Evolutionary conservation across 92 coral and sea anemone genomes (phyloP).

Genomic region (Palythoa heliodiscus): DNA sequence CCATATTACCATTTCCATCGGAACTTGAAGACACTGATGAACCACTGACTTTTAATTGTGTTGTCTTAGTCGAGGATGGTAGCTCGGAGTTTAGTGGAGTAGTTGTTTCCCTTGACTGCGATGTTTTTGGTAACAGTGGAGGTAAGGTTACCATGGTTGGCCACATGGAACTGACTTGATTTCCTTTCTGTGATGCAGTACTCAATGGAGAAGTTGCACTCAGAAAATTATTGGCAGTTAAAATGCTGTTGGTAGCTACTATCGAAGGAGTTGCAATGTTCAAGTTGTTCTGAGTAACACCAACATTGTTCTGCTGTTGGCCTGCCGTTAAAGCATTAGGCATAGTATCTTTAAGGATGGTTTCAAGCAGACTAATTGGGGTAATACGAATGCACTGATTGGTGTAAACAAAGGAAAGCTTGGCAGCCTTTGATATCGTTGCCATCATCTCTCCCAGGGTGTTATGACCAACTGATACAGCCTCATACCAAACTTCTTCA

Average conservation of each 20-base stretch:
- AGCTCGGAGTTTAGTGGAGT: slow-evolving; percentile 17
- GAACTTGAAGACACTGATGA: background rate
- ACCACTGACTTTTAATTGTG: background rate
- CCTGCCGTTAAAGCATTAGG: slow-evolving; percentile 18
- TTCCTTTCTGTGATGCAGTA: slow-evolving; percentile 14
- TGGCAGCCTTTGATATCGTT: slow-evolving; percentile 77
- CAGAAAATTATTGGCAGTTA: slow-evolving; percentile 18
- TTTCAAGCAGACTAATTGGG: slow-evolving; percentile 55
- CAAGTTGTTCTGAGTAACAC: background rate
- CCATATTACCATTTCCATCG: background rate
- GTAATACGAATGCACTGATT: slow-evolving; percentile 85
- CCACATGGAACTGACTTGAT: background rate
- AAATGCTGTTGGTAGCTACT: background rate
- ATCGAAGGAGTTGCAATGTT: background rate
- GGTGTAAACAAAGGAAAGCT: slow-evolving; percentile 74
- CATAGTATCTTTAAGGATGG: slow-evolving; percentile 28
- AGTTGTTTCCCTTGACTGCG: background rate
- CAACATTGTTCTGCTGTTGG: slow-evolving; percentile 1
- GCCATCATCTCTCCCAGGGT: slow-evolving; percentile 92
- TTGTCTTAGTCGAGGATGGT: background rate
- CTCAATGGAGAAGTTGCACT: slow-evolving; percentile 11
- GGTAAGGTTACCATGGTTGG: slow-evolving; percentile 35
- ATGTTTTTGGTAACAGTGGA: slow-evolving; percentile 36
- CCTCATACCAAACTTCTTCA: slow-evolving; percentile 57
- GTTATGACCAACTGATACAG: slow-evolving; percentile 79